phyloP scores from a whole-genome alignment of 2,797 vertebrate genomes.

The Aselliscus stoliczkanus region DNA sequence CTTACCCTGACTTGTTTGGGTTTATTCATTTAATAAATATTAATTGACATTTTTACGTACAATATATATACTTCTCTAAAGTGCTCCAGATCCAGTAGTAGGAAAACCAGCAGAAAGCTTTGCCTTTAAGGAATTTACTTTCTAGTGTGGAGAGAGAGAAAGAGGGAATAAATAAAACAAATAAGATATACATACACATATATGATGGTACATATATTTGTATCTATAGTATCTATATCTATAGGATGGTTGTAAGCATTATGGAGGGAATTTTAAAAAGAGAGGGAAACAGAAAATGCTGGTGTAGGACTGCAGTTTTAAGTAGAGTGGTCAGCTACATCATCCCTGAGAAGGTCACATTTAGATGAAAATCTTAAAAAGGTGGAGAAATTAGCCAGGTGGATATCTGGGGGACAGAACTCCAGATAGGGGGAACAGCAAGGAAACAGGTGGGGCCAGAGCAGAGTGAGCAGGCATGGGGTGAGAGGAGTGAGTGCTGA shows the following conservation, averaged over 20 bases:
- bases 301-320: not conserved
- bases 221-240: too few species aligned
- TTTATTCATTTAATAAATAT: too few species aligned
- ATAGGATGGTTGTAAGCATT: not conserved
- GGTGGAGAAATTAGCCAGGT: not conserved
- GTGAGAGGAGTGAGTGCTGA: accelerated
- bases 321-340: not conserved
- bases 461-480: not conserved
- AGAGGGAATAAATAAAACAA: not conserved
- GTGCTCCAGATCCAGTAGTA: not conserved
- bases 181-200: not conserved
- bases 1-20: too few species aligned
- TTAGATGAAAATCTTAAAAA: not conserved
- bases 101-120: not conserved
- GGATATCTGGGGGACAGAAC: not conserved
- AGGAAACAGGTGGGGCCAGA: not conserved
- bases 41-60: too few species aligned
- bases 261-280: not conserved
- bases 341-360: not conserved
- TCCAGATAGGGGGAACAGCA: not conserved
- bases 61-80: not conserved
- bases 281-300: not conserved
- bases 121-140: not conserved
- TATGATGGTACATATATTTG: too few species aligned
- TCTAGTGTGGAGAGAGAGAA: not conserved